Percentiles rank a stretch among this genome's conserved stretches.
These are phyloP conservation scores for Todiramphus chloris DNA, from an alignment of 2,113 vertebrate genomes.

Conservation along the genomic window DNA sequence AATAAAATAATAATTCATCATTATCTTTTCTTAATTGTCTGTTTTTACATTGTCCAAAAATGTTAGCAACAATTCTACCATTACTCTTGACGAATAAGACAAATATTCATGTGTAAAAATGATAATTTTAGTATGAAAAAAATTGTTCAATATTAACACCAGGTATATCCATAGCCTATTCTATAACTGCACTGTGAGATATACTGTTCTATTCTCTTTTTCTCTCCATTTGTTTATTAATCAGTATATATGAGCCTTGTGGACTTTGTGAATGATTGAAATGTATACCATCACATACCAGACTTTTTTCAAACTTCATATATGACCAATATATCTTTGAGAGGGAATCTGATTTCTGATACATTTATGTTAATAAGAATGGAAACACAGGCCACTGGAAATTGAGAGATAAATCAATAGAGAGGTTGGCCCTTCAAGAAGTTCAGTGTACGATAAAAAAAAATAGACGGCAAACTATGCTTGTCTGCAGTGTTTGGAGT, in stretches of 20 bases:
- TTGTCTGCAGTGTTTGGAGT: conserved; percentile 70
- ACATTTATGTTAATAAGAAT: conserved; percentile 66
- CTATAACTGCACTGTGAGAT: neutral
- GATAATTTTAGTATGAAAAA: neutral
- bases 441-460: conserved; percentile 34
- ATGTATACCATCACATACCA: neutral
- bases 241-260: neutral
- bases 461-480: conserved; percentile 59
- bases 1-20: neutral
- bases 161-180: neutral
- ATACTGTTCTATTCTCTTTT: neutral
- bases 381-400: conserved; percentile 57
- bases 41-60: neutral
- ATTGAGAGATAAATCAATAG: conserved; percentile 72
- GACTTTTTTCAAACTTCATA: conserved; percentile 52
- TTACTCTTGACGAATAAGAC: neutral
- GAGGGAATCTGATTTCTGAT: conserved; percentile 63
- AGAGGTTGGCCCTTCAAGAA: conserved; percentile 64
- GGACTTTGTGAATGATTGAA: neutral
- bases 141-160: neutral
- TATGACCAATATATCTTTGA: conserved; percentile 56
- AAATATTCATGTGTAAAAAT: neutral
- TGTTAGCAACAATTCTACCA: neutral
- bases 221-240: neutral
- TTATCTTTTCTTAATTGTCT: neutral